Evolutionary conservation across 2,888 invertebrate species (phyloP).

Genomic region (Melanostoma mellinum): DNA sequence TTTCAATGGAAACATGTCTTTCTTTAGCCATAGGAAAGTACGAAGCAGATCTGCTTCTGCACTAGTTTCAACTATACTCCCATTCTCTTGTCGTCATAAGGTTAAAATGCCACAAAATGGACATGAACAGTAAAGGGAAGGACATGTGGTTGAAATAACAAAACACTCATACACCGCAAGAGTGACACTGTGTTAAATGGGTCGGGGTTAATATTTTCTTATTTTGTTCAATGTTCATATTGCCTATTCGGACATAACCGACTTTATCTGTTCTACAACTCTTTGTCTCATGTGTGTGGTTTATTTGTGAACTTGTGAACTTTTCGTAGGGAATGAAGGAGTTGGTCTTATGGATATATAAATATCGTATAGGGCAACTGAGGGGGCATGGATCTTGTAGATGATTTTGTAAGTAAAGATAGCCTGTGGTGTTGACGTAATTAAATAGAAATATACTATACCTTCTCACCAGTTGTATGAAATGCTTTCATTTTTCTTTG

Average conservation of each 20-base stretch:
- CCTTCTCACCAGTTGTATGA: no score
- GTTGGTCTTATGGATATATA: constrained; percentile 15
- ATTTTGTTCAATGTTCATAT: constrained; percentile 66
- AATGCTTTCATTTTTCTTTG: no score
- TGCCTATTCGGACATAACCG: constrained; percentile 64
- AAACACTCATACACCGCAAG: constrained; percentile 56
- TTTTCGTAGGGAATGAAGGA: constrained; percentile 46
- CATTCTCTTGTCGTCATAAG: constrained; percentile 49
- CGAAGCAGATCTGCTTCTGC: constrained; percentile 26
- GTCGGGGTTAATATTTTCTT: constrained; percentile 68
- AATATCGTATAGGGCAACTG: not conserved
- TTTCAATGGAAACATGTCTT: constrained; percentile 30
- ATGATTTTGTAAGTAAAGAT: constrained; percentile 48
- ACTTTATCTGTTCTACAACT: constrained; percentile 67
- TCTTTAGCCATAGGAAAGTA: constrained; percentile 3
- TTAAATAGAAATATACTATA: constrained; percentile 43
- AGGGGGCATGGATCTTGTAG: constrained; percentile 33
- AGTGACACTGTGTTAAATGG: constrained; percentile 56
- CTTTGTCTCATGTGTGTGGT: constrained; percentile 53
- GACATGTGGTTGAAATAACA: constrained; percentile 63
- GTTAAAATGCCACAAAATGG: constrained; percentile 46
- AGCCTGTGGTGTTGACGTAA: constrained; percentile 50
- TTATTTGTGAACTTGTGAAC: constrained; percentile 61
- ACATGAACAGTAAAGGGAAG: constrained; percentile 36
- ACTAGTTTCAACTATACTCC: constrained; percentile 55